Conservation (phyloP, 1,140 invertebrate species). For the Drosophila nigrodunni region DNA sequence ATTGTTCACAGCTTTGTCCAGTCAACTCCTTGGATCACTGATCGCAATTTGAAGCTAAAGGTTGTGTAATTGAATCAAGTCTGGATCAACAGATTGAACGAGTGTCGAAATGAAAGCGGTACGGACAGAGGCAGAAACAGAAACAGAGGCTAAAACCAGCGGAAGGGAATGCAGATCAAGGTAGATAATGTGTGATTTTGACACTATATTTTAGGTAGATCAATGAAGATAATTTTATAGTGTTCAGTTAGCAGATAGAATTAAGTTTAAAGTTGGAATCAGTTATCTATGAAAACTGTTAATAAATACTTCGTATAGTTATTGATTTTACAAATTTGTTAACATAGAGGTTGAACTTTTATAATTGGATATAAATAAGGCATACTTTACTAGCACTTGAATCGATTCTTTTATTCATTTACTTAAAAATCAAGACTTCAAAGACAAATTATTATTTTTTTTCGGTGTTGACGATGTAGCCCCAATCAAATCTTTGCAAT, state of each 20-base stretch:
- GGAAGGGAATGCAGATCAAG: neutral
- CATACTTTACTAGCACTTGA: too few species aligned
- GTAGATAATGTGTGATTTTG: slow-evolving; percentile 28
- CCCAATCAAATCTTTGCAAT: neutral
- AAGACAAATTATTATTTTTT: neutral
- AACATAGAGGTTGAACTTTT: too few species aligned
- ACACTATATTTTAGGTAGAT: slow-evolving; percentile 16
- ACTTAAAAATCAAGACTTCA: too few species aligned
- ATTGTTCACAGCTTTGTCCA: slow-evolving; percentile 45
- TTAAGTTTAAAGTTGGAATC: too few species aligned
- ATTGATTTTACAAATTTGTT: too few species aligned
- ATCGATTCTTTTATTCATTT: too few species aligned
- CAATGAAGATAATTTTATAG: neutral
- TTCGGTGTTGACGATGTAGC: neutral
- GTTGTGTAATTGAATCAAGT: slow-evolving; percentile 46
- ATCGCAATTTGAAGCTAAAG: slow-evolving; percentile 57
- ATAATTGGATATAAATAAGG: too few species aligned
- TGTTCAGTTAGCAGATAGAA: too few species aligned
- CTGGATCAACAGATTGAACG: slow-evolving; percentile 22
- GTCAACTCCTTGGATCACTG: slow-evolving; percentile 17
- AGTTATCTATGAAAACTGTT: too few species aligned
- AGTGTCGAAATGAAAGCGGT: slow-evolving; percentile 6
- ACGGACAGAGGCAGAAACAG: neutral
- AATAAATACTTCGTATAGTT: too few species aligned
- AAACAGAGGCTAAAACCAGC: neutral